Percentiles rank a stretch among this genome's conserved stretches.
These are phyloP conservation scores for Macrobrachium rosenbergii DNA, from an alignment of 1,140 invertebrate species.

Conservation along the genomic window DNA sequence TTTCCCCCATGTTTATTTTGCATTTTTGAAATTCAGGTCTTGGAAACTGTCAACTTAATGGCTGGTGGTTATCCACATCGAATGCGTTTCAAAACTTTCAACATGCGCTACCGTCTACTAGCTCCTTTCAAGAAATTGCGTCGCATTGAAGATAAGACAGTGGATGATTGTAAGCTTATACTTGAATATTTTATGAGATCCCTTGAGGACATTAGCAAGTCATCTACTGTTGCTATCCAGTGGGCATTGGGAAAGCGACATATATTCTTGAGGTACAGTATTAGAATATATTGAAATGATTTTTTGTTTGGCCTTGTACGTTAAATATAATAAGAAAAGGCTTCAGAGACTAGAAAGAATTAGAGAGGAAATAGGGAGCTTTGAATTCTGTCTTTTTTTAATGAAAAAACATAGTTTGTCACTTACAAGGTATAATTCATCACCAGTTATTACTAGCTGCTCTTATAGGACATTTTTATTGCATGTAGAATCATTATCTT, in stretches of 20 bases:
- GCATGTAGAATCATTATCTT: too few species aligned
- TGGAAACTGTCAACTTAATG: slow-evolving; percentile 96
- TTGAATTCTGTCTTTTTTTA: too few species aligned
- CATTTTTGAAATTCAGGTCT: slow-evolving; percentile 72
- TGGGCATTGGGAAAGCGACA: slow-evolving; percentile 94
- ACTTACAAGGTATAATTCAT: too few species aligned
- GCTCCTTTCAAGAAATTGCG: slow-evolving; percentile 82
- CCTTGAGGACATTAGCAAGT: slow-evolving; percentile 69
- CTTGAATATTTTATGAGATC: slow-evolving; percentile 76
- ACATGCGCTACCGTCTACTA: slow-evolving; percentile 84
- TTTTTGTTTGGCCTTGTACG: background rate
- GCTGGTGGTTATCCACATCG: slow-evolving; percentile 90
- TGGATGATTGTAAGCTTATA: slow-evolving; percentile 85
- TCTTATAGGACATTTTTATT: too few species aligned
- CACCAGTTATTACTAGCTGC: too few species aligned
- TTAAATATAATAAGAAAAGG: background rate
- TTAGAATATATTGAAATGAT: background rate
- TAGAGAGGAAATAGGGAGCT: too few species aligned
- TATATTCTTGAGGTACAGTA: slow-evolving; percentile 81
- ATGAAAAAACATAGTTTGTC: too few species aligned
- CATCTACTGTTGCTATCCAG: slow-evolving; percentile 75
- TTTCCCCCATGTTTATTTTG: background rate
- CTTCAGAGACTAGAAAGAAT: too few species aligned
- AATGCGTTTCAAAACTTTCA: slow-evolving; percentile 96
- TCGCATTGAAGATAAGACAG: slow-evolving; percentile 83